Base-by-base conservation (phyloP, 2,797 vertebrate species). In the Manis crassicaudata region DNA sequence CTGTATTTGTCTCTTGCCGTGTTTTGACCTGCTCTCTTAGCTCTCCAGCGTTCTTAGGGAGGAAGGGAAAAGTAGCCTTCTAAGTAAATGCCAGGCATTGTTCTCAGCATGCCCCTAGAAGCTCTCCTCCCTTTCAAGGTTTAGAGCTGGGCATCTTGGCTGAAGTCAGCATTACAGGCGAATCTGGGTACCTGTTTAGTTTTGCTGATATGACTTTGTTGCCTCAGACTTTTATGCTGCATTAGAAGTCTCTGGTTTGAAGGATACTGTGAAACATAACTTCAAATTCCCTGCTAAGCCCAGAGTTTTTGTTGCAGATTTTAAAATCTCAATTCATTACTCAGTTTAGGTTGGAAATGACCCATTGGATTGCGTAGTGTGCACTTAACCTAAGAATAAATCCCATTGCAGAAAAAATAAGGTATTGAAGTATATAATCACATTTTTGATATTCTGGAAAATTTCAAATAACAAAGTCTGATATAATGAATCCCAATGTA, bases 321-420 rank as follows among this genome's bases (percentile, higher is more conserved):
- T 94, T 81, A 46, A 94, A 88, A 93, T 75, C 8, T 89, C 35
- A 83, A 25, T 82, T 94, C 27, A 73, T 67, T 81, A 35, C 56
- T 67, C 46, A 46, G 9, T 89, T 50, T 90, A 81, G 35, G 29
- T 81, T 88, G 77, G 58, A 94, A 96, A 77, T 67, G 56, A 68
- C 17, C 40, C 43, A 27, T 83, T 85, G n/a, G 52, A n/a, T 97
- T 92, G 63, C n/a, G 76, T n/a, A 37, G 1, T 93, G 10, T 60
- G 20, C 27, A 37, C 29, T 88, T 83, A 80, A 63, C 40, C 46
- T 87, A 82, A 92, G 88, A 94, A 46, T 92, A 92, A 96, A 96
- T 21, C 50, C 23, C 13, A 11, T 75, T 70, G 50, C 10, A 87
- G 56, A 92, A 86, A 68, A 54, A 20, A 14, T 80, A 68, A 90